These are phyloP conservation scores for Microtus oregoni DNA, from an alignment of 2,113 vertebrate species.

Conservation along the genomic window DNA sequence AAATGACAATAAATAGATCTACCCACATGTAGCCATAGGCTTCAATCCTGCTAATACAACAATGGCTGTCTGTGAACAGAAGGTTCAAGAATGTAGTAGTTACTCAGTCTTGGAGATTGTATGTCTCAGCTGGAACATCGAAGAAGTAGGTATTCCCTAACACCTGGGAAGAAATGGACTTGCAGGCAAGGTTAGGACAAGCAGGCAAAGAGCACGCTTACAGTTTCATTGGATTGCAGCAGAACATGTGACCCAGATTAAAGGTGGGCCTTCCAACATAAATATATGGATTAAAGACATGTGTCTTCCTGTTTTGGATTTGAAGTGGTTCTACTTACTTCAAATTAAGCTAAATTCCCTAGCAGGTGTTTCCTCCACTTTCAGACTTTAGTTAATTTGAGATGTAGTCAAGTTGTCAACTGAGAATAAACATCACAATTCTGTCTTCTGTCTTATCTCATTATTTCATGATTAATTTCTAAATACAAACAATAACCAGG, in stretches of 20 bases:
- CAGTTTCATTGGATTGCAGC: not conserved
- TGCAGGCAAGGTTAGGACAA: not conserved
- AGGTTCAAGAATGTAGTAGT: not conserved
- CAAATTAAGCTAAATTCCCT: not conserved
- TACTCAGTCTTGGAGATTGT: not conserved
- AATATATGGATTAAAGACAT: not conserved
- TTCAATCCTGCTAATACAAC: not conserved
- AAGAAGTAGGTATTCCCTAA: not conserved
- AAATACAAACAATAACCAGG: not conserved
- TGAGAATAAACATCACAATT: not conserved
- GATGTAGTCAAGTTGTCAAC: not conserved
- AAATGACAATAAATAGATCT: conserved; percentile 88
- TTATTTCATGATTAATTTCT: not conserved
- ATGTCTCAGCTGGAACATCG: not conserved
- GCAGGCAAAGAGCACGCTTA: not conserved
- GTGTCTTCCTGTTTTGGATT: not conserved
- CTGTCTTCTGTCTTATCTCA: not conserved
- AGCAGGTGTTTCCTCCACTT: not conserved
- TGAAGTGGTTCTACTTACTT: not conserved
- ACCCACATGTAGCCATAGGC: conserved; percentile 86
- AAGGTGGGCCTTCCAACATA: not conserved
- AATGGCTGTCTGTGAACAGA: not conserved
- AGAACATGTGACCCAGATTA: not conserved
- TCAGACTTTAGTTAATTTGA: not conserved
- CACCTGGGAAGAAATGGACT: not conserved